Evolutionary conservation across 2,113 vertebrate genomes (phyloP).

Genomic region (Syrrhaptes paradoxus): DNA sequence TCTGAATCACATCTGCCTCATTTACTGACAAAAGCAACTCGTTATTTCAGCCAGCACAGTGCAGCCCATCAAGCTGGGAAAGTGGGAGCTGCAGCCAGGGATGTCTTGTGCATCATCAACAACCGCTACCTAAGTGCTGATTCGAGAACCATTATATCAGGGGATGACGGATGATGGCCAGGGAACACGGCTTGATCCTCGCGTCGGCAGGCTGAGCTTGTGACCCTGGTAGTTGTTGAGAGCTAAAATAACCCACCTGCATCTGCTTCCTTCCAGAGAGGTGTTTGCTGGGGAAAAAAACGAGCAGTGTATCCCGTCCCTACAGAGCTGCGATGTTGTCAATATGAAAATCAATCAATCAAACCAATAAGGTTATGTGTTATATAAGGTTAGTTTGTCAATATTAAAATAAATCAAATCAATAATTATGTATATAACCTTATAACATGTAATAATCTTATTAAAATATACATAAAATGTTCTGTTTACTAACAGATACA

Average conservation of each 20-base stretch:
- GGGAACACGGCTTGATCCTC: not conserved
- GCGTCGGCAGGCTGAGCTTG: not conserved
- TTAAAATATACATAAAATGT: not conserved
- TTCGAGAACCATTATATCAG: not conserved
- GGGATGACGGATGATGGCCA: not conserved
- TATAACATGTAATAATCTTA: not conserved
- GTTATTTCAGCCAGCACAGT: not conserved
- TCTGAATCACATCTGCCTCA: conserved; percentile 64
- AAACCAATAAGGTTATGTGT: not conserved
- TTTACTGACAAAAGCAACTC: conserved; percentile 33
- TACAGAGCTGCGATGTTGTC: not conserved
- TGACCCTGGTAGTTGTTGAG: not conserved
- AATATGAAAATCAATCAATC: not conserved
- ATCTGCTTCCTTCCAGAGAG: not conserved
- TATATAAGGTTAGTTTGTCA: not conserved
- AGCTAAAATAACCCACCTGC: not conserved
- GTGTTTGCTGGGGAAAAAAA: not conserved
- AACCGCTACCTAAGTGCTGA: not conserved
- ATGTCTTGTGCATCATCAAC: not conserved
- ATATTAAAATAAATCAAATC: not conserved
- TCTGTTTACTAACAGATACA: not conserved
- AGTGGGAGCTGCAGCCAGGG: not conserved
- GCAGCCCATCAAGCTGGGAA: not conserved
- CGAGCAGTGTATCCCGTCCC: not conserved
- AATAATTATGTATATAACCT: not conserved